Conservation (phyloP, 2,888 invertebrate genomes). For the Clepsis dumicolana region DNA sequence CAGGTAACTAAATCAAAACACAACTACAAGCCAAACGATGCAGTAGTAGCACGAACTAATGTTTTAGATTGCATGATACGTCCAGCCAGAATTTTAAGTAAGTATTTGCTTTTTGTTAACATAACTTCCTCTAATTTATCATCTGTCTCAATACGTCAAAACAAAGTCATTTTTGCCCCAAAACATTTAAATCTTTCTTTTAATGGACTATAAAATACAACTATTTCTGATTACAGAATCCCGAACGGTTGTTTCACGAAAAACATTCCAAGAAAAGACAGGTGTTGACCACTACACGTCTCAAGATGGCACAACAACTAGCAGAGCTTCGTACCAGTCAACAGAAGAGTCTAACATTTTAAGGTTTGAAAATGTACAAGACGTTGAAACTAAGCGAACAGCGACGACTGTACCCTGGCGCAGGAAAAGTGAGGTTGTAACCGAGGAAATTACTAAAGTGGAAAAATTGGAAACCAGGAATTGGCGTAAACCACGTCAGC, state of each 20-base stretch:
- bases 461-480: conserved; percentile 54
- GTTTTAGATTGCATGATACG: conserved; percentile 3
- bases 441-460: conserved; percentile 45
- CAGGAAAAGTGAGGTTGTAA: conserved; percentile 53
- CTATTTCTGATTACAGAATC: conserved; percentile 65
- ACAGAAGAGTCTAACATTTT: conserved; percentile 77
- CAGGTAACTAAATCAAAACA: not conserved
- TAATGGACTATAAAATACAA: not conserved
- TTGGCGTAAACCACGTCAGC: conserved; percentile 59
- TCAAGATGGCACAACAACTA: conserved; percentile 54
- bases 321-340: conserved; percentile 62
- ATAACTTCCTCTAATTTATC: not conserved
- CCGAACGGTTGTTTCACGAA: conserved; percentile 58
- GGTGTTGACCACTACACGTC: conserved; percentile 53
- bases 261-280: conserved; percentile 65
- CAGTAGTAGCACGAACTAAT: conserved; percentile 12
- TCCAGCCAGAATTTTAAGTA: conserved; percentile 6
- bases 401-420: conserved; percentile 71
- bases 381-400: conserved; percentile 63
- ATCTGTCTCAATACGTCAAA: not conserved
- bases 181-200: not conserved
- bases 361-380: conserved; percentile 65
- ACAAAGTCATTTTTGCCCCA: not conserved
- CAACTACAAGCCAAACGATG: not conserved
- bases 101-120: conserved; percentile 23